These are phyloP conservation scores for Polyommatus iphigenia DNA, from an alignment of 2,888 invertebrate species.

Conservation along the genomic window DNA sequence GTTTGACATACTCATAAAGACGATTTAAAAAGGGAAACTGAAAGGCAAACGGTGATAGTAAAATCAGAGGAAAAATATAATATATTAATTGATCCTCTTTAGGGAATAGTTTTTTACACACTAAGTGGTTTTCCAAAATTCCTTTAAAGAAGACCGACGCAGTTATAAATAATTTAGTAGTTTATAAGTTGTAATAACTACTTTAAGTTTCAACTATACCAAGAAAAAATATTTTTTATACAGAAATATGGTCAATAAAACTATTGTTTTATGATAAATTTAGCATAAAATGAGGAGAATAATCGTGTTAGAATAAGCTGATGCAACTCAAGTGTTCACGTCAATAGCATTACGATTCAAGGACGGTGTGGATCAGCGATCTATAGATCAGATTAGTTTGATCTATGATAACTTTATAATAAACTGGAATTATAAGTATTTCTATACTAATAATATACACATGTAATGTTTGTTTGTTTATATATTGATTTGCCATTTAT, in stretches of 20 bases:
- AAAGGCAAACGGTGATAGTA: background rate
- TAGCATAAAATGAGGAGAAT: background rate
- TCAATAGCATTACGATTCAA: background rate
- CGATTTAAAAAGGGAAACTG: background rate
- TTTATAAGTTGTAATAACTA: no score
- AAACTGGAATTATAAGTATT: background rate
- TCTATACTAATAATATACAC: background rate
- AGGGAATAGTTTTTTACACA: no score
- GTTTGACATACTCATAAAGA: background rate
- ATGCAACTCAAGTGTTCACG: slow-evolving; percentile 7
- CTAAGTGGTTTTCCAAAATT: no score
- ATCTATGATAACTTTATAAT: background rate
- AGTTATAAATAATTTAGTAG: no score
- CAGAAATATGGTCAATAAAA: background rate
- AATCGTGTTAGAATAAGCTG: slow-evolving; percentile 14
- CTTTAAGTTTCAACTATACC: no score
- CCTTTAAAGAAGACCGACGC: no score
- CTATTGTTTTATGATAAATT: background rate
- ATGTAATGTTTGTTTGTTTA: no score
- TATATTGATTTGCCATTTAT: no score
- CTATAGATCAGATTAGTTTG: slow-evolving; percentile 12
- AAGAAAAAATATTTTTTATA: no score
- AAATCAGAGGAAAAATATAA: no score
- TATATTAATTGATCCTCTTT: no score
- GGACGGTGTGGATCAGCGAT: background rate